Conservation (phyloP, 2,888 invertebrate species). For the Adelphocoris suturalis region DNA sequence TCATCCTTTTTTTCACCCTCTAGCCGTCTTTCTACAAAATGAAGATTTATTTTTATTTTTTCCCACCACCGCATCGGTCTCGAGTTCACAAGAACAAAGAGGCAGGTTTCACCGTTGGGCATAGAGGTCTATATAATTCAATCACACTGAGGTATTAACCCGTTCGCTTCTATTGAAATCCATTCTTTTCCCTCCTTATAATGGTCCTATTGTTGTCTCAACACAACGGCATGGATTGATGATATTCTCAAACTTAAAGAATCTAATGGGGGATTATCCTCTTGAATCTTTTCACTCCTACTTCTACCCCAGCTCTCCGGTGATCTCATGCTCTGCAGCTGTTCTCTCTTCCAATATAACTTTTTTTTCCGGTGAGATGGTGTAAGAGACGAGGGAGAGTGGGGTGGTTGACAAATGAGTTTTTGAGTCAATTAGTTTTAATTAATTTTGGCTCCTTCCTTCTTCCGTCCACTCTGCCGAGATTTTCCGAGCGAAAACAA, state of each 20-base stretch:
- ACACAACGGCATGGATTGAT: constrained; percentile 41
- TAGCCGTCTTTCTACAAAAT: constrained; percentile 50
- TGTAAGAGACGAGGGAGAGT: background rate
- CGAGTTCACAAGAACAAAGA: constrained; percentile 59
- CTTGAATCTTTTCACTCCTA: constrained; percentile 55
- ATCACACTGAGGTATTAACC: constrained; percentile 59
- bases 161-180: constrained; percentile 53
- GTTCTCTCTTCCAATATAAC: background rate
- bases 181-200: constrained; percentile 26
- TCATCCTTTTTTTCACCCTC: constrained; percentile 40
- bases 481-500: constrained; percentile 11
- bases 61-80: constrained; percentile 25
- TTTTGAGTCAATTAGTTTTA: constrained; percentile 71
- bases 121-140: constrained; percentile 67
- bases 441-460: constrained; percentile 58
- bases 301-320: background rate
- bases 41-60: constrained; percentile 64
- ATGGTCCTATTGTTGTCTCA: constrained; percentile 53
- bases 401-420: constrained; percentile 64
- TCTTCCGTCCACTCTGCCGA: background rate
- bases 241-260: constrained; percentile 48
- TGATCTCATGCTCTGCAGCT: constrained; percentile 18
- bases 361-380: background rate
- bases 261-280: constrained; percentile 56
- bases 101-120: constrained; percentile 51